Conservation (phyloP, 2,113 vertebrate genomes). For the Tursiops truncatus region DNA sequence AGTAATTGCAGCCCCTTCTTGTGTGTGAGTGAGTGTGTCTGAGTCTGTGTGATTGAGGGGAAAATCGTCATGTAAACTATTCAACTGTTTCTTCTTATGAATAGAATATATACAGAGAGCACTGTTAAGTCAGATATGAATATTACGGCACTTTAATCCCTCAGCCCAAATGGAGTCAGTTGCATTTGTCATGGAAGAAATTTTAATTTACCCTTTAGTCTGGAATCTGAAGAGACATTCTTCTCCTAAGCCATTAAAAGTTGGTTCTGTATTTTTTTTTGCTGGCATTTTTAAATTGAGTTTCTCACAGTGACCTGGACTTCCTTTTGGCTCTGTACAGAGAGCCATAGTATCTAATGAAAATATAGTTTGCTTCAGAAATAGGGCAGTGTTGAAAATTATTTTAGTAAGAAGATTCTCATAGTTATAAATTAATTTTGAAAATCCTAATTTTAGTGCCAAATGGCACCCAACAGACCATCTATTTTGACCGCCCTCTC, state of each 20-base stretch:
- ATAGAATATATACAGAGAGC: constrained; percentile 60
- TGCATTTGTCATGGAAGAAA: background rate
- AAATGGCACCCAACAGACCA: background rate
- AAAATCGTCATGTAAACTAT: constrained; percentile 70
- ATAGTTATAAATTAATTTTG: background rate
- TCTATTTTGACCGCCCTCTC: background rate
- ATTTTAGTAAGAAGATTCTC: constrained; percentile 42
- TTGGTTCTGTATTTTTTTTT: background rate
- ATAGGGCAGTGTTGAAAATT: background rate
- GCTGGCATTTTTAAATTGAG: constrained; percentile 34
- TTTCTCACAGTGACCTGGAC: background rate
- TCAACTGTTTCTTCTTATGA: constrained; percentile 76
- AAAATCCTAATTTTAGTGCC: constrained; percentile 4
- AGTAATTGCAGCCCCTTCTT: constrained; percentile 71
- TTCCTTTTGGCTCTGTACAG: constrained; percentile 13
- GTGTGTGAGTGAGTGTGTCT: constrained; percentile 77
- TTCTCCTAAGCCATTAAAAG: background rate
- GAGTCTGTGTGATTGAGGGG: constrained; percentile 66
- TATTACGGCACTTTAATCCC: background rate
- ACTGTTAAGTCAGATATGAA: constrained; percentile 58
- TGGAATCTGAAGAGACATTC: background rate
- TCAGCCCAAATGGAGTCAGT: background rate
- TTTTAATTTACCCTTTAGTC: constrained; percentile 7
- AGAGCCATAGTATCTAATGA: constrained; percentile 5
- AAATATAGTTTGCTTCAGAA: constrained; percentile 24